Evolutionary conservation across 2,888 invertebrate species (phyloP).

Genomic region (Therioaphis trifolii): DNA sequence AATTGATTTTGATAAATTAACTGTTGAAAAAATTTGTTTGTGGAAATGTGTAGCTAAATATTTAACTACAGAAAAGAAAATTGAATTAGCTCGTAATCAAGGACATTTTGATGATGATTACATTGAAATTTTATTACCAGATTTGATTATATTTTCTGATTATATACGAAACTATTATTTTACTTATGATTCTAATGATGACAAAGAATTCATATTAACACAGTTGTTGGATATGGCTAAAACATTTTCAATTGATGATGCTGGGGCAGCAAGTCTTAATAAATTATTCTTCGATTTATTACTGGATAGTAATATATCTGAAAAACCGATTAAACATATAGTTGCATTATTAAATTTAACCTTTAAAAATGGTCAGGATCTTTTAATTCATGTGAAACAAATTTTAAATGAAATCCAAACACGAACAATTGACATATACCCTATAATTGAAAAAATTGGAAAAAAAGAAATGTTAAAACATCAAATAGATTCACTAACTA

Average conservation of each 20-base stretch:
- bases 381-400: conserved; percentile 36
- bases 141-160: conserved; percentile 47
- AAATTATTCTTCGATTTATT: conserved; percentile 49
- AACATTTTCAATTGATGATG: conserved; percentile 40
- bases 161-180: conserved; percentile 48
- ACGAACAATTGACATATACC: conserved; percentile 6
- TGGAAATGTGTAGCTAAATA: conserved; percentile 55
- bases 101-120: neutral
- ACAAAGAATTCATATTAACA: conserved; percentile 45
- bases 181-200: neutral
- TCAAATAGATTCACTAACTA: neutral
- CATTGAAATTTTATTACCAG: conserved; percentile 49
- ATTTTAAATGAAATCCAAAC: conserved; percentile 51
- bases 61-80: conserved; percentile 56
- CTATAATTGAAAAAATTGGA: conserved; percentile 36
- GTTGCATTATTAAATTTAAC: conserved; percentile 6
- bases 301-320: neutral
- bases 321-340: conserved; percentile 33
- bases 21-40: conserved; percentile 49
- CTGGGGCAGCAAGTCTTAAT: conserved; percentile 35
- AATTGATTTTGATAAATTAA: conserved; percentile 39
- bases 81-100: conserved; percentile 7
- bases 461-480: neutral
- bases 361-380: conserved; percentile 14
- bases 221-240: conserved; percentile 48